Base-by-base conservation (phyloP, 2,888 invertebrate species). In the Aphodius sticticus region DNA sequence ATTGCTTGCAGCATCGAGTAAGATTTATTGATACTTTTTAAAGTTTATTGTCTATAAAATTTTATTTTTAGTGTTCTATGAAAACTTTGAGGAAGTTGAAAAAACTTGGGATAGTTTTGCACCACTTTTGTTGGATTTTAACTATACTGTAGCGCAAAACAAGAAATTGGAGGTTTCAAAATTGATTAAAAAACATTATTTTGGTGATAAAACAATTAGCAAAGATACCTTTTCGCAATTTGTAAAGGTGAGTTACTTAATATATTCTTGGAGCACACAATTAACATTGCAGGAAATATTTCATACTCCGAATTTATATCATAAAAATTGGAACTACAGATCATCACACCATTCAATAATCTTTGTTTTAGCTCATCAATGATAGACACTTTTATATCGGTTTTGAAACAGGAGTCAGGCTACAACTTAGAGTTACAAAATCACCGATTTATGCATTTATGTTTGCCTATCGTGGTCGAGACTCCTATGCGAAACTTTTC, bases 1-100 rank as follows among this genome's bases (percentile, higher is more conserved):
- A 79, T 89, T 94, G 15, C 94, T 93, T 84, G 94, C 94, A 35
- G 93, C 92, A 72, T 92, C 92, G 84, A 91, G 94, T 93, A 88
- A 81, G 72, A 26, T 77, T 26, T 26, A 26, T 26, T 26, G 69
- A 69, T 35, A 74, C 4, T 38, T 38, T 77, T 4, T 2, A 36
- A 37, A 72, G 3, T 15, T n/a, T 36, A 74, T 26, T 38, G 12
- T 9, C 16, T 16, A 14, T 16, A 38, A 74, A 35, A 74, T 16
- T 76, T 12, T 76, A 4, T 53, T 78, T 74, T 2, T 84, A 88
- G n/a, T 69, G 69, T 77, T 76, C 74, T 16, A 80, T 70, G 53
- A 80, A 9, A 14, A 81, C 16, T 77, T 84, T 76, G 72, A 77
- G 16, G 90, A 92, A 70, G 84, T 93, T 74, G 92, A 93, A 76